Evolutionary conservation across 2,888 invertebrate genomes (phyloP).

Genomic region (Scrobipalpa atriplicella): DNA sequence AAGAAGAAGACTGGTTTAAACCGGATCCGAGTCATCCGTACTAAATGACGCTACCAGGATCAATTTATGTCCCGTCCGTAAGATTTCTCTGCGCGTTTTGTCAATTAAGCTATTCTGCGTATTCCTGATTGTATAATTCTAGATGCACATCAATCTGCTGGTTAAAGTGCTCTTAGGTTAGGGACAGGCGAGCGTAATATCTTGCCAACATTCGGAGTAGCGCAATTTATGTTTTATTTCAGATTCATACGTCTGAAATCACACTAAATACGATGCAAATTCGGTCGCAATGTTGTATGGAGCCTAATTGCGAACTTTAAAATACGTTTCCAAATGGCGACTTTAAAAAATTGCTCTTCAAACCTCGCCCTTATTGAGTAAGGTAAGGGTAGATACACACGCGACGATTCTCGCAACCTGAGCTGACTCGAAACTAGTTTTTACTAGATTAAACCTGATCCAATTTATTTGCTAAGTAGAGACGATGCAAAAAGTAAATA

Average conservation of each 20-base stretch:
- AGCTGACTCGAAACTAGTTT: neutral
- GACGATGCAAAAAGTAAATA: neutral
- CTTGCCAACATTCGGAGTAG: too few relatives aligned
- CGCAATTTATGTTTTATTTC: neutral
- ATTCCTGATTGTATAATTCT: slow-evolving; percentile 1
- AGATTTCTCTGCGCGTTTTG: slow-evolving; percentile 6
- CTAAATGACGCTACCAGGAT: neutral
- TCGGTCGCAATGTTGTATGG: neutral
- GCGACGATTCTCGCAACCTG: neutral
- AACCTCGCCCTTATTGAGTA: neutral
- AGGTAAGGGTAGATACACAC: slow-evolving; percentile 23
- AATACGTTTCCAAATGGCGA: neutral
- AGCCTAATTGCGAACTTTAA: neutral
- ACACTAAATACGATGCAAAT: neutral
- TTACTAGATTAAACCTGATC: slow-evolving; percentile 5
- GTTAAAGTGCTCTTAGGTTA: slow-evolving; percentile 1
- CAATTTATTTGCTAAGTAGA: neutral
- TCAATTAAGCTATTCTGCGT: slow-evolving; percentile 4
- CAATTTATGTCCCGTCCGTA: neutral
- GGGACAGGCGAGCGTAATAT: neutral
- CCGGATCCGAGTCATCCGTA: slow-evolving; percentile 3
- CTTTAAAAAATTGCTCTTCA: neutral
- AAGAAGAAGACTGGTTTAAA: slow-evolving; percentile 10
- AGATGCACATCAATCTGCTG: slow-evolving; percentile 19
- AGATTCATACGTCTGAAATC: neutral